Percentiles rank a stretch among this genome's conserved stretches.
Evolutionary conservation across 2,113 vertebrate genomes (phyloP).

Genomic region (Prunella himalayana): DNA sequence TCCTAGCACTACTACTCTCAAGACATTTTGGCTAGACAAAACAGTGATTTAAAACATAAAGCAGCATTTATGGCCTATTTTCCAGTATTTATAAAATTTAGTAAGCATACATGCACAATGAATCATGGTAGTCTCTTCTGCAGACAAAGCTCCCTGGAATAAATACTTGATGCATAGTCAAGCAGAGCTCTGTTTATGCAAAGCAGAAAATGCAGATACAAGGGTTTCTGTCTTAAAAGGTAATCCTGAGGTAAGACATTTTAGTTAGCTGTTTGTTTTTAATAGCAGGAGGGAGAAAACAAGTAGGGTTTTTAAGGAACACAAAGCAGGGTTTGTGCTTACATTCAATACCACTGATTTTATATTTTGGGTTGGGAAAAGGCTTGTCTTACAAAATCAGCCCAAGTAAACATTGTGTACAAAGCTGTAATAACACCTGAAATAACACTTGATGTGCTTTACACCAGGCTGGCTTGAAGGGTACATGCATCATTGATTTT

Average conservation of each 20-base stretch:
- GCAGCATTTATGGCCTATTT: neutral
- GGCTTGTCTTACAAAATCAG: neutral
- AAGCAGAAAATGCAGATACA: neutral
- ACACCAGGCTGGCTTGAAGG: neutral
- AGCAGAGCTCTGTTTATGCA: neutral
- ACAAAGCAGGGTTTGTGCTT: neutral
- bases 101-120: neutral
- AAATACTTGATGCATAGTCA: neutral
- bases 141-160: neutral
- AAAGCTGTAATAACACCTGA: slow-evolving; percentile 1
- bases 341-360: neutral
- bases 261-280: neutral
- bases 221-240: neutral
- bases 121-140: neutral
- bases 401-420: neutral
- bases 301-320: neutral
- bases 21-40: neutral
- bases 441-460: neutral
- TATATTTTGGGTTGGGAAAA: neutral
- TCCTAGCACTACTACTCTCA: neutral
- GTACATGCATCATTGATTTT: neutral
- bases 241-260: neutral
- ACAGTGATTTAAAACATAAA: neutral
- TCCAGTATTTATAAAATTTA: neutral
- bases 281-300: neutral